A percentile compares a stretch with the other conserved stretches of the same genome.
phyloP scores from a whole-genome alignment of 2,888 invertebrate genomes.

The Cecidostiba fungosa region DNA sequence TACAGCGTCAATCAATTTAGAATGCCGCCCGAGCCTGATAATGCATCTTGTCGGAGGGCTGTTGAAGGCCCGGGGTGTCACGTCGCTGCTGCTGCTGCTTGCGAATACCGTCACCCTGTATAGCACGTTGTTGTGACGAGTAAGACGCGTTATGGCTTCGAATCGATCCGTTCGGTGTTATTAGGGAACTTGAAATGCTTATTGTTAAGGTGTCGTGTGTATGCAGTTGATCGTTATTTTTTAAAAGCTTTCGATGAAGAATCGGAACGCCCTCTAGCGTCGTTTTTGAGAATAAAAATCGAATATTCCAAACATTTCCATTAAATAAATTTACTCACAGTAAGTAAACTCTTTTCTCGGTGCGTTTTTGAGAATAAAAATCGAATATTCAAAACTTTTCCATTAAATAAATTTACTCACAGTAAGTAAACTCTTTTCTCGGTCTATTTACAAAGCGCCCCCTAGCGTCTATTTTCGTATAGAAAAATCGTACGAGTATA shows the following conservation, averaged over 20 bases:
- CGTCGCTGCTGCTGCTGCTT: neutral
- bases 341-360: too few relatives aligned
- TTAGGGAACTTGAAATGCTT: neutral
- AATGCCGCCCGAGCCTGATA: neutral
- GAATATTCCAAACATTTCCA: too few relatives aligned
- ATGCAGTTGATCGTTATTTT: too few relatives aligned
- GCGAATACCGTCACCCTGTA: neutral
- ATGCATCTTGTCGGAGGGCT: conserved; percentile 14
- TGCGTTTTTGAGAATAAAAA: too few relatives aligned
- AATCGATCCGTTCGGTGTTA: neutral
- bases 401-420: too few relatives aligned
- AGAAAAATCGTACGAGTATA: neutral
- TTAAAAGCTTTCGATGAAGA: too few relatives aligned
- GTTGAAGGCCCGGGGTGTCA: conserved; percentile 9
- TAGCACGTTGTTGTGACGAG: neutral
- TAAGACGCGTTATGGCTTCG: neutral
- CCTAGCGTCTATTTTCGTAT: neutral
- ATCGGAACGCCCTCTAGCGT: too few relatives aligned
- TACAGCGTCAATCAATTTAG: conserved; percentile 19
- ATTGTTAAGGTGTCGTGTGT: neutral
- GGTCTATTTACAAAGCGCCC: too few relatives aligned
- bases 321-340: too few relatives aligned
- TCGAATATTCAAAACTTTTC: too few relatives aligned
- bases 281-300: too few relatives aligned
- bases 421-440: too few relatives aligned